Percentiles rank a stretch among this genome's conserved stretches.
phyloP scores from a whole-genome alignment of 2,113 vertebrate species.

The Peromyscus polionotus region DNA sequence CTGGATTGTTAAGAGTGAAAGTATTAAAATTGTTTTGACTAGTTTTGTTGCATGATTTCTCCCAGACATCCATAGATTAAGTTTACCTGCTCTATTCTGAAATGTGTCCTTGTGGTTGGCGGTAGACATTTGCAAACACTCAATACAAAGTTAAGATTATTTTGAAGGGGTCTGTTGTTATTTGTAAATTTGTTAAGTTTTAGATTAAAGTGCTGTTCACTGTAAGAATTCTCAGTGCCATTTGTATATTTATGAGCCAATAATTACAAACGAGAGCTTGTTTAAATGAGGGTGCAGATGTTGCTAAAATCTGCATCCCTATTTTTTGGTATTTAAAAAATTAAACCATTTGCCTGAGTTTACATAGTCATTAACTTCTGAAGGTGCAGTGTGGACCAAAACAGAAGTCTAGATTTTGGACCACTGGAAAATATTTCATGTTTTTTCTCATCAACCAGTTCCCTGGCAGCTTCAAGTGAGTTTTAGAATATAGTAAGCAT shows the following conservation, averaged over 20 bases:
- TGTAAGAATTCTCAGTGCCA: not conserved
- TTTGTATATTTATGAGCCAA: not conserved
- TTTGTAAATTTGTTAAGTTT: slow-evolving; percentile 8
- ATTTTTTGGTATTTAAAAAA: not conserved
- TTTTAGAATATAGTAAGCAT: not conserved
- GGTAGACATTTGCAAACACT: not conserved
- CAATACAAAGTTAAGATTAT: not conserved
- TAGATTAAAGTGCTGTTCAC: not conserved
- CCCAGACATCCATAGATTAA: not conserved
- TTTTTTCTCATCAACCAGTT: not conserved
- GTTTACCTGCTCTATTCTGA: not conserved
- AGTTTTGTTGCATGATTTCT: not conserved
- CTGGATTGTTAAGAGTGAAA: not conserved
- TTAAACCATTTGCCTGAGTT: not conserved
- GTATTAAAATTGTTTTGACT: not conserved
- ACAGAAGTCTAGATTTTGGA: not conserved
- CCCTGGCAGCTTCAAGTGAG: not conserved
- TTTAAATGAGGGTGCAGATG: not conserved
- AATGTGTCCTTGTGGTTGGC: not conserved
- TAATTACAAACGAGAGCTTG: not conserved
- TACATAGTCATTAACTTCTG: not conserved
- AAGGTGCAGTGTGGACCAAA: not conserved
- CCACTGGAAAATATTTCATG: not conserved
- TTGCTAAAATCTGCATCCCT: not conserved
- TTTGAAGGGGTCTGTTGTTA: accelerated